Evolutionary conservation across 2,888 invertebrate species (phyloP), one percentile per base, ranked within the genome.

Genomic region (Hyposoter dolosus): DNA sequence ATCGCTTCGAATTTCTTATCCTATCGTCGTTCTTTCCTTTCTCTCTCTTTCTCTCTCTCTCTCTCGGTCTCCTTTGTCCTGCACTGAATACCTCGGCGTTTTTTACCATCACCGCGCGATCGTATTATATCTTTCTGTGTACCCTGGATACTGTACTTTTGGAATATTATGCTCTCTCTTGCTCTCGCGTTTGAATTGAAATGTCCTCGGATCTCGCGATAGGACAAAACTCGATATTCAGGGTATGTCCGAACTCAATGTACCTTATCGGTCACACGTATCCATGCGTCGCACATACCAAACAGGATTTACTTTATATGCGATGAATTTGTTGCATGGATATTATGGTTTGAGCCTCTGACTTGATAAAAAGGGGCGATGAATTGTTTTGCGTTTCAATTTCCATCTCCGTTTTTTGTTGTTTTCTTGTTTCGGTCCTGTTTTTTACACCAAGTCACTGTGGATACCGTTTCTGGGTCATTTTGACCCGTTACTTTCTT

Each of bases 1-100:
- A 86, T 86, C 83, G 81, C 78, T 60, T 80, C 60, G 75, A 83
- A 81, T 84, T 80, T 83, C 78, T 77, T 83, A 15, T 68, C 75
- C 32, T 47, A 28, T 28, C 28, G 28, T 28, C 9, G 7, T n/a
- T 56, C 56, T 53, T 7, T 19, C 2, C 53, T 53, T 5, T n/a
- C 50, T n/a, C 4, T 50, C 17, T n/a, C 53, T n/a, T 7, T n/a
- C 15, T 12, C 7, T 53, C n/a, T 60, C 28, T 28, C 28, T 56
- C 60, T 28, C 12, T 10, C 53, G n/a, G n/a, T 56, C 56, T 47
- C 45, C 45, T 43, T 12, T 71, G n/a, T 32, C 12, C 23, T 19
- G 17, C 9, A 28, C 47, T n/a, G 66, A 68, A 79, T 68, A 60
- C 53, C 81, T 83, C 77, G 86, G 83, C 81, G 45, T 83, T 81